Conservation (phyloP, 1,140 invertebrate genomes). For the Nomia melanderi region DNA sequence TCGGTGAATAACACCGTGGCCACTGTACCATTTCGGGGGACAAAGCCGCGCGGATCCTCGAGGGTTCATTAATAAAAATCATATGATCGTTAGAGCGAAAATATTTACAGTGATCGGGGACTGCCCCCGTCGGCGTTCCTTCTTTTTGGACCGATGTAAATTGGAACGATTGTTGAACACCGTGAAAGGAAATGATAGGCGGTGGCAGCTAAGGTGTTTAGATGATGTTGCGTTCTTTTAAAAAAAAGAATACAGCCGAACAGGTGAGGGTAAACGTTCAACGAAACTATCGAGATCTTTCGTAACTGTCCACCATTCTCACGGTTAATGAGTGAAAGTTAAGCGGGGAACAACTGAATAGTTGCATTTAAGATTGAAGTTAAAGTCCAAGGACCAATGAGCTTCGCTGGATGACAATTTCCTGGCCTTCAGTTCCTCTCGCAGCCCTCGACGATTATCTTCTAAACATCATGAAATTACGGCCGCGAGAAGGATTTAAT, state of each 20-base stretch:
- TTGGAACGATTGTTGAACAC: neutral
- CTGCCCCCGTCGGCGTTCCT: neutral
- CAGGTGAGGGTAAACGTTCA: no score
- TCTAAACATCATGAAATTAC: slow-evolving; percentile 59
- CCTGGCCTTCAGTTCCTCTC: no score
- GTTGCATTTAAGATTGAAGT: no score
- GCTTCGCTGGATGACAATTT: no score
- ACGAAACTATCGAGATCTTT: no score
- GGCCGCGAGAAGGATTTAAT: slow-evolving; percentile 59
- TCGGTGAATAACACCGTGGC: slow-evolving; percentile 41
- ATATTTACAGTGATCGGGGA: slow-evolving; percentile 60
- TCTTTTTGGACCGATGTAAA: neutral
- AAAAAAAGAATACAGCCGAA: no score
- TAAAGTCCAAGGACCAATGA: no score
- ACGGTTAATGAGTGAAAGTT: no score
- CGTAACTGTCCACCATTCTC: no score
- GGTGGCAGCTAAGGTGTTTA: no score
- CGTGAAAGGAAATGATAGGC: neutral
- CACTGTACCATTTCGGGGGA: slow-evolving; percentile 50
- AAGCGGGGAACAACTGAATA: no score
- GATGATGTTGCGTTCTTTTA: no score
- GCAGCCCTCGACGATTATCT: neutral
- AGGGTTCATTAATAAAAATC: slow-evolving; percentile 76
- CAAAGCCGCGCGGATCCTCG: slow-evolving; percentile 11
- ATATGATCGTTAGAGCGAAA: slow-evolving; percentile 69